Evolutionary conservation across 2,888 invertebrate genomes (phyloP), one percentile per base, ranked within the genome.

Genomic region (Dryocosmus kuriphilus): DNA sequence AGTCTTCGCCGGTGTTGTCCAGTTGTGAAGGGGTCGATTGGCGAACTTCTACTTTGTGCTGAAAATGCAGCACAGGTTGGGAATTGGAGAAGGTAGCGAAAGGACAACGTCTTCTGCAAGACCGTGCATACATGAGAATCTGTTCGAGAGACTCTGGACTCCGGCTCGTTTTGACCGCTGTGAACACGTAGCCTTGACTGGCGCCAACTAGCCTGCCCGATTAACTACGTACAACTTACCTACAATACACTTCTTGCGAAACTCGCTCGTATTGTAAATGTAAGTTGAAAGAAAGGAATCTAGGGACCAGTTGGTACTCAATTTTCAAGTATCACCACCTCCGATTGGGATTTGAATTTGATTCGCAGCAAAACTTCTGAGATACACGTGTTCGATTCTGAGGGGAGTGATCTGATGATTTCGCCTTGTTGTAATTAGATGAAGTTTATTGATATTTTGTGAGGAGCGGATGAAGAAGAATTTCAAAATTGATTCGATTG

Each of bases 141-240:
- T 38, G 30, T 32, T 51, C 51, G 71, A 71, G 46, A 71, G 71
- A 55, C 35, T 63, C 63, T 76, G 46, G 32, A 19, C 22, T 22
- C 46, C 6, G 22, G 41, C 22, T 51, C 74, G 77, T 22, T 38
- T 77, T 81, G 80, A 79, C 81, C 79, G 79, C 76, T 76, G 81
- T 81, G 82, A 82, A 81, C 82, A 80, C 80, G 63, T 86, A 89
- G 88, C 89, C 89, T 89, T 89, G 89, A 86, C 85, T 85, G 89
- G 88, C 89, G 88, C 88, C 88, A 88, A 80, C 75, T 62, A 76
- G 84, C 83, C 85, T 83, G 83, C 80, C 81, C 38, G 74, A 74
- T 74, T 60, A 61, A 71, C 71, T n/a, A 71, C 51, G 19, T 71
- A 71, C 71, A 71, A 32, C 32, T 71, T 71, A 71, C 46, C 46